Percentiles rank a stretch among this genome's conserved stretches.
phyloP scores from a whole-genome alignment of 2,797 vertebrate genomes.

The Lacerta viridis region DNA sequence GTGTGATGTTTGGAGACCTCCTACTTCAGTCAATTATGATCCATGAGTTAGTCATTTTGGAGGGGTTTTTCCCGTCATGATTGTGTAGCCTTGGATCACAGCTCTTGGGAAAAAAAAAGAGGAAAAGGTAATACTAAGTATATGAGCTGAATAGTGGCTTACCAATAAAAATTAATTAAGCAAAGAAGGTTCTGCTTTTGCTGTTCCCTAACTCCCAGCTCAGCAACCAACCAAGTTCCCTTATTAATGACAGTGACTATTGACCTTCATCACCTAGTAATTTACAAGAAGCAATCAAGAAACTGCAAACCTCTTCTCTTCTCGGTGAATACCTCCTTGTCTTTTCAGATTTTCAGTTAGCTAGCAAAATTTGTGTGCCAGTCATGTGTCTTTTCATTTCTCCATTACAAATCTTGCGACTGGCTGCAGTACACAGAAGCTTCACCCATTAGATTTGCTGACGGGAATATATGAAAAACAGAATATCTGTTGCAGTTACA shows the following conservation, averaged over 20 bases:
- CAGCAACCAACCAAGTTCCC: conserved; percentile 37
- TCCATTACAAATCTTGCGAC: conserved; percentile 42
- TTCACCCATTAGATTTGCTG: conserved; percentile 37
- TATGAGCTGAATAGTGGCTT: conserved; percentile 23
- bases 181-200: conserved; percentile 30
- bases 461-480: conserved; percentile 35
- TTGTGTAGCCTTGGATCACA: neutral
- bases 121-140: conserved; percentile 1
- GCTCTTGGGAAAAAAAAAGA: neutral
- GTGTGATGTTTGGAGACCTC: neutral
- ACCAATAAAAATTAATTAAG: conserved; percentile 50
- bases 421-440: conserved; percentile 21
- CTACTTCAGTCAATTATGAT: neutral
- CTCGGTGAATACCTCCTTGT: conserved; percentile 35
- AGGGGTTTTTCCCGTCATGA: conserved; percentile 3
- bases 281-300: conserved; percentile 55
- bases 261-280: conserved; percentile 51
- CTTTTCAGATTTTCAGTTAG: conserved; percentile 50
- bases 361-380: conserved; percentile 40
- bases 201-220: conserved; percentile 43
- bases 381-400: conserved; percentile 43
- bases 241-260: conserved; percentile 52
- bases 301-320: conserved; percentile 52
- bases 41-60: neutral
- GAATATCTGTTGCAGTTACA: conserved; percentile 28